phyloP scores from a whole-genome alignment of 1,140 invertebrate genomes.

The Drosophila repletoides region DNA sequence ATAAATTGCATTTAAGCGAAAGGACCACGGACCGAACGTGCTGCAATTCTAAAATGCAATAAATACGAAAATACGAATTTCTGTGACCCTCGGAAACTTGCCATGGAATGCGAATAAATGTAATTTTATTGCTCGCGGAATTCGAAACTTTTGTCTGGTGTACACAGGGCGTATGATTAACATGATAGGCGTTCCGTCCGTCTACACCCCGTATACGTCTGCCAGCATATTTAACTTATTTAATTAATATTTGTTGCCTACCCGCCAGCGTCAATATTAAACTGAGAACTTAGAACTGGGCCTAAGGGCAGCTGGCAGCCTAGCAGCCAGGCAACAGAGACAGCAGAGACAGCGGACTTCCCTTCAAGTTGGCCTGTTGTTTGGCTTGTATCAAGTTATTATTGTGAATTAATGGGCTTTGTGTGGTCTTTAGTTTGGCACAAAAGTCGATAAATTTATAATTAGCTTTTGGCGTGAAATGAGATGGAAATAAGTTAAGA shows the following conservation, averaged over 20 bases:
- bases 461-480: conserved; percentile 58
- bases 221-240: conserved; percentile 46
- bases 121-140: conserved; percentile 43
- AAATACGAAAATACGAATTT: conserved; percentile 64
- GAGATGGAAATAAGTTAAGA: conserved; percentile 29
- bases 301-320: not conserved
- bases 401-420: conserved; percentile 67
- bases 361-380: not conserved
- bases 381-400: conserved; percentile 59
- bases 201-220: conserved; percentile 20
- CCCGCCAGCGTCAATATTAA: conserved; percentile 3
- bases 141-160: not conserved
- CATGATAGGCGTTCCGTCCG: conserved; percentile 39
- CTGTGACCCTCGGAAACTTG: conserved; percentile 48
- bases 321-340: not conserved
- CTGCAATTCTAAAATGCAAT: conserved; percentile 60
- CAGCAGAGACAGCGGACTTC: no score
- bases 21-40: no score
- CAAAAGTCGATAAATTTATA: conserved; percentile 65
- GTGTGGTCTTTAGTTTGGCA: conserved; percentile 57
- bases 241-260: conserved; percentile 43
- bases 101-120: not conserved
- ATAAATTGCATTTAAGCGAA: conserved; percentile 69
- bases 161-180: conserved; percentile 37
- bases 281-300: not conserved